Base-by-base conservation (phyloP, 2,113 vertebrate genomes). In the Aegypius monachus region DNA sequence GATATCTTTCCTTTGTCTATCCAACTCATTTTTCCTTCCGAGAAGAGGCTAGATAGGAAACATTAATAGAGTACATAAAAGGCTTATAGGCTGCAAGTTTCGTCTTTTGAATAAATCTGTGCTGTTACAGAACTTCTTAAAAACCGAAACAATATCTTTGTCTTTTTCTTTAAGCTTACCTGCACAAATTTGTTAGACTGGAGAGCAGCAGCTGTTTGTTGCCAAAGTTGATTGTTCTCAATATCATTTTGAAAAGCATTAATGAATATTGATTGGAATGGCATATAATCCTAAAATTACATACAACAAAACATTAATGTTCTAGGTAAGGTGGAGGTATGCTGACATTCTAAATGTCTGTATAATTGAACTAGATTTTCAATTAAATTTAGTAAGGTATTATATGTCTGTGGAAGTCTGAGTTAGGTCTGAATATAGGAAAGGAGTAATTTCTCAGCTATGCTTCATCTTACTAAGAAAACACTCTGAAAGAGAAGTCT, bases 181-280 rank as follows among this genome's bases (percentile, higher is more conserved):
- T 99, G 99, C 50, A 99, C 98, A 97, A 99, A 99, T 97, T 99
- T 99, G 97, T 99, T 99, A 80, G 98, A 98, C 86, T 99, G 99
- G 45, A 99, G 99, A 70, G 99, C 97, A 71, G 98, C 95, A 80
- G 99, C 98, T 55, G 99, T 99, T 84, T 99, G 99, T 66, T 99
- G 99, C 81, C 99, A 97, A 87, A 99, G 97, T 32, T 99, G 99
- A 97, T 99, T 99, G 95, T 98, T 99, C 75, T 99, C 99, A 12
- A 98, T 97, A 90, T 99, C 99, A 63, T 99, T 99, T 97, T 98
- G 98, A 96, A 99, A 99, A 78, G 99, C 99, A 29, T 97, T 98
- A 89, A 97, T 97, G 97, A 99, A 99, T 86, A 99, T 98, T 88
- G 99, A 98, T 58, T 98, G 98, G 96, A 99, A 99, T 48, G 99